Evolutionary conservation across 1,140 invertebrate species (phyloP), one percentile per base, ranked within the genome.

Genomic region (Brachionus manjavacas): DNA sequence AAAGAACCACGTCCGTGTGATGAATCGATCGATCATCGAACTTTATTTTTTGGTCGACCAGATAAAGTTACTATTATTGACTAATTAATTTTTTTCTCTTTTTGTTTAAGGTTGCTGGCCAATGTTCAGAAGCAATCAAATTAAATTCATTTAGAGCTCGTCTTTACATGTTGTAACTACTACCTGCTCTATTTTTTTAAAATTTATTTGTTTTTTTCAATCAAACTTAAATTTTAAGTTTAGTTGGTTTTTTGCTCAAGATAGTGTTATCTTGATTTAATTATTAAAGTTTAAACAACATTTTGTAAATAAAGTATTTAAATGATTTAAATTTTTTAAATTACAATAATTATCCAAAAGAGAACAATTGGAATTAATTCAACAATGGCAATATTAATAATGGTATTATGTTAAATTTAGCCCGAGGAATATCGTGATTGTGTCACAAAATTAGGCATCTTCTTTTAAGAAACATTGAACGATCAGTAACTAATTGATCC

Each of bases 251-350:
- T 60, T 60, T 60, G n/a, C 16, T 60, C n/a, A 60, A 20, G 20
- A 20, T 60, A 60, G 43, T 14, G 2, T 9, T 8, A 60, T 60
- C 52, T 60, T 60, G 52, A 9, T 60, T 20, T 60, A 60, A 60
- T 60, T 60, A 60, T 60, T 60, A 60, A 46, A 60, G 52, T 23
- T 60, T 60, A 60, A 60, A 60, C 52, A 20, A 20, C 52, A 60
- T 60, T 60, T 60, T 60, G 52, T 60, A 60, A 60, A 60, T 60
- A 60, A 60, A 60, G n/a, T 60, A 60, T 60, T 60, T 60, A 60
- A 60, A 60, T 23, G 52, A 60, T 7, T 20, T 20, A n/a, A n/a
- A 3, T 60, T 60, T 9, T 60, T 55, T 16, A 1, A 35, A 35
- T 35, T 35, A 35, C 4, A 35, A 35, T 6, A 35, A 35, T 35